Evolutionary conservation across 2,797 vertebrate species (phyloP), one percentile per base, ranked within the genome.

Genomic region (Anguilla marmorata): DNA sequence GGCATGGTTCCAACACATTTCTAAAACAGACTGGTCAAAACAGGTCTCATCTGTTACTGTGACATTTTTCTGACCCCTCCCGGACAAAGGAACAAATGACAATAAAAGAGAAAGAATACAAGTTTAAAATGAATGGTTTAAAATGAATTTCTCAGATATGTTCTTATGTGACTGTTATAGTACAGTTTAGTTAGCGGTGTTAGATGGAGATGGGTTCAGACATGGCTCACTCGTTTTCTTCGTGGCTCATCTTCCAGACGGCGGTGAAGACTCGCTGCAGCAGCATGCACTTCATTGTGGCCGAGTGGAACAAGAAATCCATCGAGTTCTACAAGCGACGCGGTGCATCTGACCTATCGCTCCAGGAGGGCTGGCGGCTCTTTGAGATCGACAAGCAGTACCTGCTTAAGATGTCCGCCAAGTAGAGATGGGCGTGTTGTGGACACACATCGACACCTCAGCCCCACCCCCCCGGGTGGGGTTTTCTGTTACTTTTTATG

Each of bases 231-330:
- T 86, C 63, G 52, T 41, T 21, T 69, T 86, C 56, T 69, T 60
- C 56, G 56, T 92, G 74, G 84, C 21, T 27, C 2, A 66, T 63
- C 24, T 37, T 27, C 45, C 89, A 97, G 97, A 96, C 91, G 6
- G 96, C 96, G 2, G 94, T 97, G 72, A 95, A 91, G 91, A 95
- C 91, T 24, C 93, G 95, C 16, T 97, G 97, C 86, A 96, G 95
- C 50, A 93, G 95, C 90, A 97, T 98, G 96, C 95, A 97, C 89
- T 96, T 97, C 90, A 95, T 96, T 24, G 95, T 95, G 0, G 93
- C 95, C 50, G 94, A 95, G 91, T 96, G 95, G 95, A 97, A 96
- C 92, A 93, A 95, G 74, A 86, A 92, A 21, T 95, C 96, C 54
- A 94, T 93, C 3, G 94, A 96, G 86, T 95, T 96, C 89, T 96